Evolutionary conservation across 2,113 vertebrate genomes (phyloP), one percentile per base, ranked within the genome.

Genomic region (Muntiacus muntjak): DNA sequence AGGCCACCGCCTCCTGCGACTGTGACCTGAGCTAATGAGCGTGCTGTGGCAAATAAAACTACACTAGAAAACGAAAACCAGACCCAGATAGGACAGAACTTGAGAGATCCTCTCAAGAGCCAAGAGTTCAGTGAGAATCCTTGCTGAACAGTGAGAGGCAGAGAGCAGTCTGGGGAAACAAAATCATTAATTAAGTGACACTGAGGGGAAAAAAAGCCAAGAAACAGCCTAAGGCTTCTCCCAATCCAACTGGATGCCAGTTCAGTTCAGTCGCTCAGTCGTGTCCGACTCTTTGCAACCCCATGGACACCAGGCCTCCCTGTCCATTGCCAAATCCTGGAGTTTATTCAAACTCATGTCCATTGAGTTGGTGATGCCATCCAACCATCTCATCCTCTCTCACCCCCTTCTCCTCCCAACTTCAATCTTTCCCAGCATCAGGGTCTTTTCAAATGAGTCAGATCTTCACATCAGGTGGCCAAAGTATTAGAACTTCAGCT

Each of bases 11-110:
- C 97, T 86, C 79, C 91, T 82, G 62, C 9, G 91, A 82, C n/a
- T 58, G 30, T 84, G 97, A 67, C 79, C 54, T 14, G 89, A 83
- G 74, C 64, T 85, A 92, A 83, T 47, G 62, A 64, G 71, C 3
- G 0, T 36, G 85, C 93, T 89, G 79, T 64, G 89, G 87, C 36
- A 82, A 96, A 89, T 87, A 87, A 96, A 92, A 92, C 64, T 25
- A 83, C 58, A 25, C 92, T 82, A 86, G 89, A 97, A 74, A 92
- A 96, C 57, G 97, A 96, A 78, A 82, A 43, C 36, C 25, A 43
- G 87, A 94, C 96, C 87, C 58, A 92, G 96, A 97, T 60, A 97
- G 82, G 87, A 93, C 36, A 89, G 67, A 94, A 95, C 54, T 45
- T 67, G 55, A 71, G 62, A 54, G 3, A n/a, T 19, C 43, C 64